These are phyloP conservation scores for Ryuthela nishihirai DNA, from an alignment of 2,888 invertebrate species.

Conservation along the genomic window DNA sequence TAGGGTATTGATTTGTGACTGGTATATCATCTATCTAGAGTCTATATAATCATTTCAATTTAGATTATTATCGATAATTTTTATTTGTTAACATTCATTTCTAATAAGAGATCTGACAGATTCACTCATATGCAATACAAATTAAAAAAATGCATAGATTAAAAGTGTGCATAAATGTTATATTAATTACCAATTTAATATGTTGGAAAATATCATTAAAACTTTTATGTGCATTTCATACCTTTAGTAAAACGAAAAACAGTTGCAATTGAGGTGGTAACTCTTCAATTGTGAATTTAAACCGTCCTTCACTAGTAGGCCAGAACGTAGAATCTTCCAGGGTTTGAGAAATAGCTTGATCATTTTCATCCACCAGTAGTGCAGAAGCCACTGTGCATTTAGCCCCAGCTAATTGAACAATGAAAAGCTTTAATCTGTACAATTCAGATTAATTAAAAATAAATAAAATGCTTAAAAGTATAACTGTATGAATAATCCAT, in stretches of 20 bases:
- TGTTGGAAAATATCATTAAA: conserved; percentile 16
- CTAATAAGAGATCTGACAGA: too few species aligned
- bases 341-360: conserved; percentile 59
- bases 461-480: too few species aligned
- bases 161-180: too few species aligned
- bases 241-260: conserved; percentile 72
- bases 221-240: conserved; percentile 51
- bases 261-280: conserved; percentile 89
- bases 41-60: too few species aligned
- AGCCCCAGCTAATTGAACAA: conserved; percentile 57
- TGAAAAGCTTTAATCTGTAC: conserved; percentile 3
- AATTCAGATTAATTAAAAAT: neutral
- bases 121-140: too few species aligned
- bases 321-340: conserved; percentile 76
- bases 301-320: conserved; percentile 89
- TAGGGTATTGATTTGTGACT: too few species aligned
- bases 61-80: too few species aligned
- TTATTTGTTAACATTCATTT: too few species aligned
- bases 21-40: too few species aligned
- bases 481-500: too few species aligned
- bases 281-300: conserved; percentile 83
- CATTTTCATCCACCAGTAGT: conserved; percentile 70
- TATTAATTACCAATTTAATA: too few species aligned
- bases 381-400: conserved; percentile 71
- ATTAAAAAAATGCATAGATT: too few species aligned